These are phyloP conservation scores for Nomada fabriciana DNA, from an alignment of 2,888 invertebrate genomes.

Conservation along the genomic window DNA sequence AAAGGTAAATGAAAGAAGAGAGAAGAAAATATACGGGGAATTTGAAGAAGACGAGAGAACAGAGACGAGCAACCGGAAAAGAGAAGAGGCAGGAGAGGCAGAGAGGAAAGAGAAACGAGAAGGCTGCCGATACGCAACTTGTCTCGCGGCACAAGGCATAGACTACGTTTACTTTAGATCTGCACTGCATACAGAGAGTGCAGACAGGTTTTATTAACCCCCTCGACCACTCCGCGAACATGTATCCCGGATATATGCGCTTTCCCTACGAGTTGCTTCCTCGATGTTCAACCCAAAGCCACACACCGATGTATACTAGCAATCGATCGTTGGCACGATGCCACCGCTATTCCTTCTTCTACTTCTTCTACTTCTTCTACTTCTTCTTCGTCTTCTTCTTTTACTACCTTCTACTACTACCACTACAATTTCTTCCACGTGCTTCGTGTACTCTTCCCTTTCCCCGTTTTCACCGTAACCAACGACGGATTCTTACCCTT, in stretches of 20 bases:
- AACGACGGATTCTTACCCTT: constrained; percentile 25
- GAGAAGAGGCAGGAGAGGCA: neutral
- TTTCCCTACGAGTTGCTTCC: constrained; percentile 56
- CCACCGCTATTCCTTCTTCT: constrained; percentile 61
- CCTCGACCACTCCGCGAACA: constrained; percentile 55
- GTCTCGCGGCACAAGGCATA: constrained; percentile 48
- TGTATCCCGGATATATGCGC: constrained; percentile 61
- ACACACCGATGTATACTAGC: constrained; percentile 54
- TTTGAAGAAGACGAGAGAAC: constrained; percentile 44
- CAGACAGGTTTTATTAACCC: constrained; percentile 72
- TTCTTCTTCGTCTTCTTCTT: constrained; percentile 37
- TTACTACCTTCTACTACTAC: too few species aligned
- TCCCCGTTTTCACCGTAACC: constrained; percentile 11
- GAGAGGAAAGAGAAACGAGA: constrained; percentile 5
- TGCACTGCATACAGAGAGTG: constrained; percentile 58
- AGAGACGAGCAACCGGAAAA: constrained; percentile 22
- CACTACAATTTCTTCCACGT: constrained; percentile 11
- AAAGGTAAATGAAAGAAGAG: neutral
- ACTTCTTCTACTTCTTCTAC: constrained; percentile 30
- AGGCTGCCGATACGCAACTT: constrained; percentile 63
- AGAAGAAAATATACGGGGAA: neutral
- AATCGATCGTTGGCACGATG: constrained; percentile 73
- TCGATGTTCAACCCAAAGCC: constrained; percentile 57
- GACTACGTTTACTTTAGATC: constrained; percentile 66
- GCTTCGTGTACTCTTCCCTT: constrained; percentile 18